phyloP scores from a whole-genome alignment of 2,797 vertebrate species.

The Melopsittacus undulatus region DNA sequence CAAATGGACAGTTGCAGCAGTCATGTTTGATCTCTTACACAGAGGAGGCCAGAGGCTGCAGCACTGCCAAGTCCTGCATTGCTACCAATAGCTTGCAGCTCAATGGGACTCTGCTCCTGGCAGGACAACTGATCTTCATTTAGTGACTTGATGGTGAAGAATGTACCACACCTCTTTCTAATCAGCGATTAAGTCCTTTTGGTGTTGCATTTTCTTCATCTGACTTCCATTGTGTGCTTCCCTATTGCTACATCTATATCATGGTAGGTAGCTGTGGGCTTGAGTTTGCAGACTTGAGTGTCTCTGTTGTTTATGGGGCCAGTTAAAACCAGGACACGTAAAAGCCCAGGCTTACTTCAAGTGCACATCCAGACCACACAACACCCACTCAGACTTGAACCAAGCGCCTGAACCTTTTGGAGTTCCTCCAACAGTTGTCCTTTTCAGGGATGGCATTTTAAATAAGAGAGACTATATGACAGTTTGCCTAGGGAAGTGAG shows the following conservation, averaged over 20 bases:
- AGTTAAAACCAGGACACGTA: neutral
- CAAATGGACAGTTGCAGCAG: conserved; percentile 44
- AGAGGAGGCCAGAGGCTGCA: conserved; percentile 19
- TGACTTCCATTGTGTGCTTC: neutral
- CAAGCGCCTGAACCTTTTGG: neutral
- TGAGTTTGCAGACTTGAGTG: neutral
- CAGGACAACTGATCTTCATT: neutral
- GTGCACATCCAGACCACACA: neutral
- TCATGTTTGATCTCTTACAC: conserved; percentile 16
- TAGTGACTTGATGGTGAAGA: conserved; percentile 16
- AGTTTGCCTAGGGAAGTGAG: neutral
- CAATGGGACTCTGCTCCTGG: neutral
- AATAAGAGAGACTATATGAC: neutral
- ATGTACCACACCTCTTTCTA: neutral
- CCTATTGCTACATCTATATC: neutral
- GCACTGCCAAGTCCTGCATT: neutral
- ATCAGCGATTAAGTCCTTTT: neutral
- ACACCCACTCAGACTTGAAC: neutral
- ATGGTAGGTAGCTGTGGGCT: neutral
- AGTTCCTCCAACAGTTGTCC: neutral
- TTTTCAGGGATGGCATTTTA: neutral
- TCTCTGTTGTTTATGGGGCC: conserved; percentile 32
- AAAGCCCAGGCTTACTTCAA: neutral
- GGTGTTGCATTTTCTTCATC: neutral
- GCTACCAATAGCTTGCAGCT: neutral